Evolutionary conservation across 2,797 vertebrate genomes (phyloP).

Genomic region (Denticeps clupeoides): DNA sequence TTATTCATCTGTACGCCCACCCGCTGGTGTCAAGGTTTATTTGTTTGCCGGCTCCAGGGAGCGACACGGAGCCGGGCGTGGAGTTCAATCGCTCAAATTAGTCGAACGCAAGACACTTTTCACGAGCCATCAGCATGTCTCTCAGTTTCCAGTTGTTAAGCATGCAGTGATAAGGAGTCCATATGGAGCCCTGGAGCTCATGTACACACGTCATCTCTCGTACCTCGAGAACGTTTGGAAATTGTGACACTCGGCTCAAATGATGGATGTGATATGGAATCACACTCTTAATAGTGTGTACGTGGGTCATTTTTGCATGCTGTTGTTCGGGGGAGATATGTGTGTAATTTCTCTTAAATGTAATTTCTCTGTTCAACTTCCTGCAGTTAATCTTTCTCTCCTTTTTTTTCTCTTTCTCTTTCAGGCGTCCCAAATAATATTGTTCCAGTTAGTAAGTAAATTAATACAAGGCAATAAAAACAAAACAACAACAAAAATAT

Average conservation of each 20-base stretch:
- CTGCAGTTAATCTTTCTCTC: neutral
- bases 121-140: neutral
- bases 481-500: too few species aligned
- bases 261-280: too few species aligned
- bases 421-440: constrained; percentile 90
- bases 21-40: neutral
- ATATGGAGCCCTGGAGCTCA: neutral
- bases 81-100: neutral
- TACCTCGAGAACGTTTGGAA: too few species aligned
- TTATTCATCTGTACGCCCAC: too few species aligned
- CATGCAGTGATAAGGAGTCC: neutral
- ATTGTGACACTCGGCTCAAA: too few species aligned
- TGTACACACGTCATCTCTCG: too few species aligned
- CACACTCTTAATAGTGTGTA: too few species aligned
- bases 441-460: constrained; percentile 97
- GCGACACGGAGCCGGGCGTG: neutral
- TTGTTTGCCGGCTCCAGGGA: neutral
- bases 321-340: too few species aligned
- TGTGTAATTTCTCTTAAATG: too few species aligned
- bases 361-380: too few species aligned
- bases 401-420: constrained; percentile 32
- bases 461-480: constrained; percentile 25
- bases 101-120: constrained; percentile 12
- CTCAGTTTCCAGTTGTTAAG: neutral
- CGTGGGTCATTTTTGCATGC: too few species aligned